Conservation (phyloP, 2,888 invertebrate genomes). For the Listrodromus nycthemerus region DNA sequence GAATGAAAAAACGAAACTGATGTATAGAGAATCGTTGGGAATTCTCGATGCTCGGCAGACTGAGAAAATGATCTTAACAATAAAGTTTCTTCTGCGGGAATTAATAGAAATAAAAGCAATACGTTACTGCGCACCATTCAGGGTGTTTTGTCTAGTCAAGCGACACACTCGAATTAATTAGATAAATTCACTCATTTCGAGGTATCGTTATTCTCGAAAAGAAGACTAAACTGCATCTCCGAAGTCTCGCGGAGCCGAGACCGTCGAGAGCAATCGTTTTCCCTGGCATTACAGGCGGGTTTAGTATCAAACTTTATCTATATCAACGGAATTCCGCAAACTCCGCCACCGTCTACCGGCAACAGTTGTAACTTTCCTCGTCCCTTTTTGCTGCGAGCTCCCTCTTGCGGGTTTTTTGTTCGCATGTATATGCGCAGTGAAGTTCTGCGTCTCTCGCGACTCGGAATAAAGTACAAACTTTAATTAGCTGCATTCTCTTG, state of each 20-base stretch:
- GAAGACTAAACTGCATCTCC: conserved; percentile 21
- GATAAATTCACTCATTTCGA: conserved; percentile 31
- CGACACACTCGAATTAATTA: conserved; percentile 37
- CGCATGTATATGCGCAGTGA: background rate
- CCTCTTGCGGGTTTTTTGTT: conserved; percentile 4
- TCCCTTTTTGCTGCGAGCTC: background rate
- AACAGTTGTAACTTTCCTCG: conserved; percentile 14
- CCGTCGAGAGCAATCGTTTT: conserved; percentile 32
- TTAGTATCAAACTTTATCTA: conserved; percentile 26
- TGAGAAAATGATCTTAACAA: conserved; percentile 32
- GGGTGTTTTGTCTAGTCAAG: background rate
- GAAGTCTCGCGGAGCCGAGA: background rate
- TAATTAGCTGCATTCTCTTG: background rate
- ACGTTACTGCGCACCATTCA: background rate
- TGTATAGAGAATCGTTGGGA: background rate
- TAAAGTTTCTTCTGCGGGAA: conserved; percentile 28
- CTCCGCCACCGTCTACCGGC: background rate
- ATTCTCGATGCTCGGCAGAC: background rate
- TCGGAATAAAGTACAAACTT: background rate
- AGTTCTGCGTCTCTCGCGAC: background rate
- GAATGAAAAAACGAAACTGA: conserved; percentile 1
- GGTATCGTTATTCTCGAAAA: conserved; percentile 21
- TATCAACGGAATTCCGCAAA: conserved; percentile 32
- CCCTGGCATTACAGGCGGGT: background rate
- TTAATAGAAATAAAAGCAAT: conserved; percentile 15